These are phyloP conservation scores for Temnothorax unifasciatus DNA, from an alignment of 2,888 invertebrate genomes.

Conservation along the genomic window DNA sequence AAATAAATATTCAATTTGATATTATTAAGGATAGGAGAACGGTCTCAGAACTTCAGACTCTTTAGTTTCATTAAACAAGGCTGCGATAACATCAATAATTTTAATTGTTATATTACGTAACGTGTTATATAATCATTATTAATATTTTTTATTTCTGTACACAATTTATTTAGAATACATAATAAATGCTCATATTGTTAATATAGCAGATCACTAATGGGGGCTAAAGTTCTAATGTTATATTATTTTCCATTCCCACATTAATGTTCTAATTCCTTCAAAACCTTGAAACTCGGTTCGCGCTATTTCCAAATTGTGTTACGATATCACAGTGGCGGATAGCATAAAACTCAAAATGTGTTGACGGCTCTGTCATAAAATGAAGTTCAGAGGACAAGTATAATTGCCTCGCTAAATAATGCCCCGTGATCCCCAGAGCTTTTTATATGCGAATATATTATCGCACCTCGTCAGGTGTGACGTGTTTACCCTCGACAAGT, in stretches of 20 bases:
- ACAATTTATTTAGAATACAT: background rate
- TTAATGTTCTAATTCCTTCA: conserved; percentile 33
- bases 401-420: conserved; percentile 35
- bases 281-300: conserved; percentile 15
- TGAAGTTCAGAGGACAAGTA: conserved; percentile 24
- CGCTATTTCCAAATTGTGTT: conserved; percentile 15
- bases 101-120: background rate
- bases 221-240: background rate
- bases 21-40: background rate
- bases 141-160: background rate
- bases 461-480: conserved; percentile 20
- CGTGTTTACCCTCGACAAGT: background rate
- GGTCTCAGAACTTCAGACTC: background rate
- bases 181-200: conserved; percentile 1
- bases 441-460: conserved; percentile 46
- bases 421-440: conserved; percentile 29
- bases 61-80: background rate
- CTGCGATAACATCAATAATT: background rate
- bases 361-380: background rate
- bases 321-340: background rate
- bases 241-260: background rate
- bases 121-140: background rate
- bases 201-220: background rate
- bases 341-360: conserved; percentile 41
- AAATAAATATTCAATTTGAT: conserved; percentile 5